Conservation (phyloP, 2,888 invertebrate genomes). For the Napeogenes sylphis region DNA sequence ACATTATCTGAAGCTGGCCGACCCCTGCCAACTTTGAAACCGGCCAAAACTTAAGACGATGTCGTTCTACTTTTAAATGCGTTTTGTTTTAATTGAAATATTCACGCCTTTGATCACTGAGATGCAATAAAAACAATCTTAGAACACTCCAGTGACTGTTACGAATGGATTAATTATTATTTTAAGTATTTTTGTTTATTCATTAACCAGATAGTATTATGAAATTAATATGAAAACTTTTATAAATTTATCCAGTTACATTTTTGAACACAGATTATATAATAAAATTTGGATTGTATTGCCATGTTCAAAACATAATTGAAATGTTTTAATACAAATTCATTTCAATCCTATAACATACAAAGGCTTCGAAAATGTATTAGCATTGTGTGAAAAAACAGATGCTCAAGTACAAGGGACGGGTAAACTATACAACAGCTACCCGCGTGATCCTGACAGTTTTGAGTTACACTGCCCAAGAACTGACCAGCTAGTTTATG, state of each 20-base stretch:
- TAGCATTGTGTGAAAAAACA: constrained; percentile 20
- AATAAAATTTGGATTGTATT: too few relatives aligned
- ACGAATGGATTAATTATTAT: constrained; percentile 1
- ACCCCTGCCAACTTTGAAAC: constrained; percentile 64
- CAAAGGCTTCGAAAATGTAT: background rate
- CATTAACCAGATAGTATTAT: background rate
- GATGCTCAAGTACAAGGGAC: constrained; percentile 21
- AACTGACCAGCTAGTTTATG: background rate
- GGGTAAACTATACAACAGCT: constrained; percentile 24
- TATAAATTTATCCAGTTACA: too few relatives aligned
- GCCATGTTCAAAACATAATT: too few relatives aligned
- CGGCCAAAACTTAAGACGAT: constrained; percentile 61
- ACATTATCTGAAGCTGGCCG: constrained; percentile 60
- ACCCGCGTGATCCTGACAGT: constrained; percentile 51
- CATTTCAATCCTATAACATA: constrained; percentile 1
- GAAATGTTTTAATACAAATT: constrained; percentile 1
- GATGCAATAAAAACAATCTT: constrained; percentile 13
- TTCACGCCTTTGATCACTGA: constrained; percentile 19
- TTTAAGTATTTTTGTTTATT: background rate
- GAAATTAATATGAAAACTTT: background rate
- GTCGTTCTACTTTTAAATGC: constrained; percentile 44
- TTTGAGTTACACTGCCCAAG: constrained; percentile 37
- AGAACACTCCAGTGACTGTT: constrained; percentile 1
- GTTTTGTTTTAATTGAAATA: constrained; percentile 28
- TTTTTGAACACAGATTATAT: too few relatives aligned